These are phyloP conservation scores for Monopterus albus DNA, from an alignment of 2,113 vertebrate species.

Conservation along the genomic window DNA sequence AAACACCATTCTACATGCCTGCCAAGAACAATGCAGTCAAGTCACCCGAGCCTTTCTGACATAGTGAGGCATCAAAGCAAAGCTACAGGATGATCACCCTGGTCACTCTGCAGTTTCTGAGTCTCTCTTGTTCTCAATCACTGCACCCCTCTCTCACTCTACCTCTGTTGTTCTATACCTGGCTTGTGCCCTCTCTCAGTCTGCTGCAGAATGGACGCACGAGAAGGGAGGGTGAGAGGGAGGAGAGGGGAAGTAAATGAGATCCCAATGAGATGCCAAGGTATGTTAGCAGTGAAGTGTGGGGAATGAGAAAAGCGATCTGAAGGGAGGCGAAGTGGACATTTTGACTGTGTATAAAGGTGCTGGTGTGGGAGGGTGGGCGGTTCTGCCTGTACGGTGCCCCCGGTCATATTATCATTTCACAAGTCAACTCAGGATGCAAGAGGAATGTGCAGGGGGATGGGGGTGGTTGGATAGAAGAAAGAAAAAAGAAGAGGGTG, in stretches of 20 bases:
- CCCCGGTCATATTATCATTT: slow-evolving; percentile 45
- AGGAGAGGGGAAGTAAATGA: slow-evolving; percentile 73
- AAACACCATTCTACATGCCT: slow-evolving; percentile 28
- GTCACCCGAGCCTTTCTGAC: slow-evolving; percentile 16
- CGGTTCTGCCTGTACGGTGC: not conserved
- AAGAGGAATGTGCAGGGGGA: slow-evolving; percentile 12
- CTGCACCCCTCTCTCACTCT: slow-evolving; percentile 9
- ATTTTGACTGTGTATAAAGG: slow-evolving; percentile 44
- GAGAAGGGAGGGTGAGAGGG: slow-evolving; percentile 9
- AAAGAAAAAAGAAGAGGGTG: not conserved
- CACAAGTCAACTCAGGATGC: slow-evolving; percentile 59
- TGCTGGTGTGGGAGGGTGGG: slow-evolving; percentile 3
- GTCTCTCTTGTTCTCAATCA: slow-evolving; percentile 40
- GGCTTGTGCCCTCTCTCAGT: slow-evolving; percentile 22
- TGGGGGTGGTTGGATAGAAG: not conserved
- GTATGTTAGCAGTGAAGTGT: slow-evolving; percentile 79
- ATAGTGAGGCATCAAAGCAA: slow-evolving; percentile 12
- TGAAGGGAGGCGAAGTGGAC: slow-evolving; percentile 54
- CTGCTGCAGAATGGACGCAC: slow-evolving; percentile 57
- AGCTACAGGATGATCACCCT: slow-evolving; percentile 29
- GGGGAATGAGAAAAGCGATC: slow-evolving; percentile 70
- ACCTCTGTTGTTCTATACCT: slow-evolving; percentile 49
- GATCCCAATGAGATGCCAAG: slow-evolving; percentile 84
- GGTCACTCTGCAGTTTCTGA: slow-evolving; percentile 32
- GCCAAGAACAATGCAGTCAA: slow-evolving; percentile 28